phyloP scores from a whole-genome alignment of 2,888 invertebrate species.

The Machimus rusticus region DNA sequence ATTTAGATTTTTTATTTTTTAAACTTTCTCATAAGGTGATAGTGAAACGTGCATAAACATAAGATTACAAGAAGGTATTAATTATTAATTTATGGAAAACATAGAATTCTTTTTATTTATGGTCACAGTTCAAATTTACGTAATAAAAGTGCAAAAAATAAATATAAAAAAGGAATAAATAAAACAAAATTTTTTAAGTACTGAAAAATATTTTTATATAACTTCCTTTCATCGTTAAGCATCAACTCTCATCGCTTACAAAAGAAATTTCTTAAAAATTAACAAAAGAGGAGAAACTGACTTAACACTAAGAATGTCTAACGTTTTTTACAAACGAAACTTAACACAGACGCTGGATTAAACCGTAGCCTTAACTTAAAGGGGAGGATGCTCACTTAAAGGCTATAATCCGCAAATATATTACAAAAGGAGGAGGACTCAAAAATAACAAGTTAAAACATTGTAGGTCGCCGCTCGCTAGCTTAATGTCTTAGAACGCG shows the following conservation, averaged over 20 bases:
- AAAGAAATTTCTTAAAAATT: not conserved
- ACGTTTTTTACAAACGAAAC: constrained; percentile 21
- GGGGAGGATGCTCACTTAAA: not conserved
- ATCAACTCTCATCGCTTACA: constrained; percentile 22
- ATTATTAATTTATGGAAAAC: too few species aligned
- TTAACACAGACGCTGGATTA: constrained; percentile 18
- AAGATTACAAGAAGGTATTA: too few species aligned
- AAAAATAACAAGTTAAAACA: constrained; percentile 2
- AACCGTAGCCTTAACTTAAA: not conserved
- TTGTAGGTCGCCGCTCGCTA: not conserved
- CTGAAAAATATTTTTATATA: constrained; percentile 19
- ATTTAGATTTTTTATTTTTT: too few species aligned
- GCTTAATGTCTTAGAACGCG: not conserved
- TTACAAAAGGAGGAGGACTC: not conserved
- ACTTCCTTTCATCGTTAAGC: not conserved
- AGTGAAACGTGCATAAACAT: too few species aligned
- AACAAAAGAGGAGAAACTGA: not conserved
- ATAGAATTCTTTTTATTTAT: too few species aligned
- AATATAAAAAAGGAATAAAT: not conserved
- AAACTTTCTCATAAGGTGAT: too few species aligned
- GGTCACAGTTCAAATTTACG: not conserved
- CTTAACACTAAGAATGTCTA: not conserved
- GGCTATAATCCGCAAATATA: not conserved
- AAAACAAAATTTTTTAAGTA: constrained; percentile 21
- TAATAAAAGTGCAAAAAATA: not conserved